Evolutionary conservation across 2,888 invertebrate species (phyloP).

Genomic region (Parapristionchus giblindavisi): DNA sequence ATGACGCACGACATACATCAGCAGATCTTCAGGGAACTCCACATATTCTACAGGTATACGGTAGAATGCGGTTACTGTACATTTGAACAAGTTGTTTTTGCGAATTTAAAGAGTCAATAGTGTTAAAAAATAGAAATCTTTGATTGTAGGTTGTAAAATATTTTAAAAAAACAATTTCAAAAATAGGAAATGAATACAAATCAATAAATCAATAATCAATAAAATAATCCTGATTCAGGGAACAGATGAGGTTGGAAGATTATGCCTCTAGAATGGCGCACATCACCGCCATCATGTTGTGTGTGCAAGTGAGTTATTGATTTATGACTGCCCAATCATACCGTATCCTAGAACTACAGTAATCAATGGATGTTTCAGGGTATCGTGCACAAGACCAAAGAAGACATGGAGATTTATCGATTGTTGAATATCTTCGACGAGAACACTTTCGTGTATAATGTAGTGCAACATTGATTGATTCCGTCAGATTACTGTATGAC

Average conservation of each 20-base stretch:
- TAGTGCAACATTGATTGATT: too few relatives aligned
- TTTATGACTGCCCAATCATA: neutral
- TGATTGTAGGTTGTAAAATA: neutral
- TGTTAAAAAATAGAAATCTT: neutral
- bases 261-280: slow-evolving; percentile 4
- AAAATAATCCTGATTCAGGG: neutral
- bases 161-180: neutral
- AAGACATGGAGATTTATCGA: slow-evolving; percentile 37
- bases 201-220: neutral
- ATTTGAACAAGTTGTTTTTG: neutral
- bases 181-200: neutral
- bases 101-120: neutral
- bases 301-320: slow-evolving; percentile 26
- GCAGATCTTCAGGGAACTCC: slow-evolving; percentile 14
- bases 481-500: too few relatives aligned
- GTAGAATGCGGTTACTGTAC: neutral
- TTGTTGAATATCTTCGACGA: slow-evolving; percentile 35
- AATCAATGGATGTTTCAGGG: slow-evolving; percentile 20
- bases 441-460: slow-evolving; percentile 6
- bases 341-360: neutral
- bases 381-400: slow-evolving; percentile 22
- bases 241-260: slow-evolving; percentile 27
- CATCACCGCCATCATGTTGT: slow-evolving; percentile 18
- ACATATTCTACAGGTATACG: slow-evolving; percentile 25
- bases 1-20: slow-evolving; percentile 29